phyloP scores from a whole-genome alignment of 2,888 invertebrate species.

The Rhaphigaster nebulosa region DNA sequence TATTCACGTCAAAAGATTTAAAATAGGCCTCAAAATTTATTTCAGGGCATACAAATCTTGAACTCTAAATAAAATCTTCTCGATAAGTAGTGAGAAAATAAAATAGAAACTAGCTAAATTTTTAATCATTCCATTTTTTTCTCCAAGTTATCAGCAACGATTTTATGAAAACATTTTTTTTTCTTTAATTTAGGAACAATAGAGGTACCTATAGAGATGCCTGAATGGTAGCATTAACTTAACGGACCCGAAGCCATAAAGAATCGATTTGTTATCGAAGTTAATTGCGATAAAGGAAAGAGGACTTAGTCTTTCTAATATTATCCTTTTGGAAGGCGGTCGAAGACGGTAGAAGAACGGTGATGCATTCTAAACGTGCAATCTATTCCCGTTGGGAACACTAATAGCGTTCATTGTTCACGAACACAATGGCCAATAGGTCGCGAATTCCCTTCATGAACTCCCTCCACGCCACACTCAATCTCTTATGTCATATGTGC shows the following conservation, averaged over 20 bases:
- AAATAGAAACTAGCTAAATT: no score
- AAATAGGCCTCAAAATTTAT: no score
- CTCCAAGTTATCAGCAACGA: no score
- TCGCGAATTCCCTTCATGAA: background rate
- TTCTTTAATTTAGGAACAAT: no score
- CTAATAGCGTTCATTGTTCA: conserved; percentile 5
- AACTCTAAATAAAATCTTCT: no score
- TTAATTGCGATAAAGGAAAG: background rate
- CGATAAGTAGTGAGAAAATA: no score
- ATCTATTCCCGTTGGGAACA: background rate
- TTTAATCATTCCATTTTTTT: no score
- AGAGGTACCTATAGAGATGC: background rate
- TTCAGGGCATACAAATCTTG: no score
- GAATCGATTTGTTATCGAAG: background rate
- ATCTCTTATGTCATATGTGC: background rate
- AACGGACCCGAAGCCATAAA: background rate
- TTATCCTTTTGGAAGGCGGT: background rate
- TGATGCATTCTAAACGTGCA: conserved; percentile 37
- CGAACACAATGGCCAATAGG: background rate
- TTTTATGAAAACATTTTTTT: no score
- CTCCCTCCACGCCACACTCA: background rate
- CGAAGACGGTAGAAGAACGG: background rate
- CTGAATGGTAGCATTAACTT: background rate
- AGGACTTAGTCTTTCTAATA: background rate
- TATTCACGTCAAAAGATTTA: no score